phyloP scores from a whole-genome alignment of 2,888 invertebrate species.

The Thalpophila matura region DNA sequence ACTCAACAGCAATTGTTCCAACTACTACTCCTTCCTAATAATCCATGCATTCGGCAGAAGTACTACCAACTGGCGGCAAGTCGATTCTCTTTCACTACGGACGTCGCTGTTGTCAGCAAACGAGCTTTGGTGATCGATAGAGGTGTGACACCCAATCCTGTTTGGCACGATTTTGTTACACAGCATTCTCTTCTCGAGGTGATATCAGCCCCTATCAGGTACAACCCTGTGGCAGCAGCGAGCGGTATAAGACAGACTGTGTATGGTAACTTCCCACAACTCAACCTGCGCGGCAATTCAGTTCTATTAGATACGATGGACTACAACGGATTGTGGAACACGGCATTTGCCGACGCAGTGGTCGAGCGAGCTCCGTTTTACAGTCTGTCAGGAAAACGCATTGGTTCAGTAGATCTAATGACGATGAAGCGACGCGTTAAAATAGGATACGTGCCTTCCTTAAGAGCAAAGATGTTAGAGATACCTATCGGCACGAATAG shows the following conservation, averaged over 20 bases:
- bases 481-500: conserved; percentile 58
- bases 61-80: conserved; percentile 48
- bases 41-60: conserved; percentile 43
- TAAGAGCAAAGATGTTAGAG: conserved; percentile 56
- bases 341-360: conserved; percentile 45
- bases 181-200: conserved; percentile 43
- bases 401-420: conserved; percentile 57
- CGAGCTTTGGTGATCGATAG: conserved; percentile 47
- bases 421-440: conserved; percentile 36
- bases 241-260: conserved; percentile 21
- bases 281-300: conserved; percentile 49
- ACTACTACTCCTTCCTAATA: conserved; percentile 38
- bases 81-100: conserved; percentile 7
- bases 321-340: conserved; percentile 58
- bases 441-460: conserved; percentile 37
- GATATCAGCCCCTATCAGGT: conserved; percentile 38
- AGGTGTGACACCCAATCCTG: conserved; percentile 22
- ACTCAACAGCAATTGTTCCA: conserved; percentile 47
- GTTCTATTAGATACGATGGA: conserved; percentile 53
- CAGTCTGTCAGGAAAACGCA: conserved; percentile 21
- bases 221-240: conserved; percentile 17
- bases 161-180: conserved; percentile 39
- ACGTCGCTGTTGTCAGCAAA: conserved; percentile 24
- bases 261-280: conserved; percentile 11
- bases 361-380: conserved; percentile 52